Percentiles rank a stretch among this genome's conserved stretches.
Conservation (phyloP, 2,113 vertebrate species). For the Lasiurus cinereus region DNA sequence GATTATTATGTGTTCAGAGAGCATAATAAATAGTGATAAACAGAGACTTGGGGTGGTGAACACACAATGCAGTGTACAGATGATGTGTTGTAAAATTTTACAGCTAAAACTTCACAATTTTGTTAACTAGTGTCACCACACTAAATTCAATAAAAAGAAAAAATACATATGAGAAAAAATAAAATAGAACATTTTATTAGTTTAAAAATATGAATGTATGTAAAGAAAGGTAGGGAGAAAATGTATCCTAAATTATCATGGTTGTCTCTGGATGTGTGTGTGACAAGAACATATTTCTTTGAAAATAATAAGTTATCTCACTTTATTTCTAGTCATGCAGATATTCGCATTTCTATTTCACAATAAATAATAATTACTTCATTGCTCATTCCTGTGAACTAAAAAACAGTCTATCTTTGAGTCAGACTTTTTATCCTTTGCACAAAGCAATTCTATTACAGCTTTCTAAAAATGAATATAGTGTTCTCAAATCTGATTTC, state of each 20-base stretch:
- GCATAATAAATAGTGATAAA: neutral
- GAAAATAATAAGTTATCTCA: constrained; percentile 41
- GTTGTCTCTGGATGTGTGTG: neutral
- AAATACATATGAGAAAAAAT: neutral
- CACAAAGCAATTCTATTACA: constrained; percentile 53
- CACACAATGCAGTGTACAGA: neutral
- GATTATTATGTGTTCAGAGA: too few species aligned
- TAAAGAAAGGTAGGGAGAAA: neutral
- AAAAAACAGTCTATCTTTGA: constrained; percentile 54
- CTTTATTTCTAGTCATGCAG: constrained; percentile 29
- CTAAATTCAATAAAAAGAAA: neutral
- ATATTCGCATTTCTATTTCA: constrained; percentile 43
- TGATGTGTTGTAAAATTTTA: neutral
- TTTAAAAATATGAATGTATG: neutral
- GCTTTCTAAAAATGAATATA: constrained; percentile 57
- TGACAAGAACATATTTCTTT: constrained; percentile 37
- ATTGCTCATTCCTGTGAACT: constrained; percentile 39
- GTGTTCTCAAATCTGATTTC: constrained; percentile 56
- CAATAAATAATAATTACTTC: constrained; percentile 23
- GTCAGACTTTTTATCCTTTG: constrained; percentile 45
- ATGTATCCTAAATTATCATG: neutral
- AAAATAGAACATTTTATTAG: neutral
- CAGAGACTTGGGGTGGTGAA: neutral
- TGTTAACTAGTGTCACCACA: neutral
- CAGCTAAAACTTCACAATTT: neutral